A percentile compares a stretch with the other conserved stretches of the same genome.
Evolutionary conservation across 2,888 invertebrate genomes (phyloP).

Genomic region (Mylabris sibirica): DNA sequence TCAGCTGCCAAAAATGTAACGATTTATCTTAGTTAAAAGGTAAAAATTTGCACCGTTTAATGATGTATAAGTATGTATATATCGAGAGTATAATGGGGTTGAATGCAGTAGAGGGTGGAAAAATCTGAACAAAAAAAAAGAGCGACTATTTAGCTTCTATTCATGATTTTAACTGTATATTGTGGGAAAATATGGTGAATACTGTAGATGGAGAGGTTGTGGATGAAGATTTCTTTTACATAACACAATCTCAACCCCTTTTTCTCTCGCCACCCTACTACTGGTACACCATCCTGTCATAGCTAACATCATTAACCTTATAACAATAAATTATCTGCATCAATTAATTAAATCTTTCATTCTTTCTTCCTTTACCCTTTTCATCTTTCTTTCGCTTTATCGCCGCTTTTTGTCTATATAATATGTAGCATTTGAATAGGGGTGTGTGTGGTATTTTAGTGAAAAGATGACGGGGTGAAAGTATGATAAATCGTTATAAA

Average conservation of each 20-base stretch:
- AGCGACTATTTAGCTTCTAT: neutral
- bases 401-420: neutral
- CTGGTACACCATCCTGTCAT: too few species aligned
- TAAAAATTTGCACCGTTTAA: neutral
- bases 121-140: neutral
- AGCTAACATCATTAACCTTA: neutral
- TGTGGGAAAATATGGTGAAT: neutral
- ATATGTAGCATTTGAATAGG: neutral
- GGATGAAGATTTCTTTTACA: neutral
- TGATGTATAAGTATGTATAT: neutral
- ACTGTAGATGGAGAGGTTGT: neutral
- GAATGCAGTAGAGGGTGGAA: neutral
- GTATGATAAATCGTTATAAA: neutral
- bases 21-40: neutral
- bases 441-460: neutral
- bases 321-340: conserved; percentile 4
- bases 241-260: too few species aligned
- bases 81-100: too few species aligned
- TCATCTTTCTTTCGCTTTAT: neutral
- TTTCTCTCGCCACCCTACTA: neutral
- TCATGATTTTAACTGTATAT: neutral
- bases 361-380: neutral
- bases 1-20: neutral
- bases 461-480: neutral
- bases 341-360: conserved; percentile 1